A percentile compares a stretch with the other conserved stretches of the same genome.
Evolutionary conservation across 1,140 invertebrate species (phyloP).

Genomic region (Harlomillsia oculata): DNA sequence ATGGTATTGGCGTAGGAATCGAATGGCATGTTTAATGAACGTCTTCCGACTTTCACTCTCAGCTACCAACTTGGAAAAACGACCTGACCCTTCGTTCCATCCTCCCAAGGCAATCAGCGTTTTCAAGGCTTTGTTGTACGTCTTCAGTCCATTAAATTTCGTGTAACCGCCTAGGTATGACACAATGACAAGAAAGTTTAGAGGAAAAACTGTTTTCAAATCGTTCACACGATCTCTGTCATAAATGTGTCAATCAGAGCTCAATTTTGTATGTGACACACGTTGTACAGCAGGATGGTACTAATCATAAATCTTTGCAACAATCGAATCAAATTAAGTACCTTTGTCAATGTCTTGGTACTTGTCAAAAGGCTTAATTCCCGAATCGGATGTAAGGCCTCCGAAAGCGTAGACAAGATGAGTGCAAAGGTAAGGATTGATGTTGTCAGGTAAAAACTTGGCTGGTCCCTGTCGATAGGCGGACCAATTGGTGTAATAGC

Average conservation of each 20-base stretch:
- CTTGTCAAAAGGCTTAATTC: slow-evolving; percentile 82
- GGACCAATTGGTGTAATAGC: slow-evolving; percentile 92
- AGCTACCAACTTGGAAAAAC: slow-evolving; percentile 79
- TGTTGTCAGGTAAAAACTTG: slow-evolving; percentile 86
- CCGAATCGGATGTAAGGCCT: slow-evolving; percentile 80
- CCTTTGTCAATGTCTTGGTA: slow-evolving; percentile 93
- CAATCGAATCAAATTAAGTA: slow-evolving; percentile 42
- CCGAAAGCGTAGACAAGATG: slow-evolving; percentile 92
- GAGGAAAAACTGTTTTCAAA: not conserved
- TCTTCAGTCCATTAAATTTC: slow-evolving; percentile 87
- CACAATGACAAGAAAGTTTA: not conserved
- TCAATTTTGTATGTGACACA: no score
- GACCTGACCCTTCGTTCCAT: slow-evolving; percentile 86
- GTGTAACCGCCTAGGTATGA: slow-evolving; percentile 68
- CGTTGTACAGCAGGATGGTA: not conserved
- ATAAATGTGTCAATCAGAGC: not conserved
- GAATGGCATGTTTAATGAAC: slow-evolving; percentile 75
- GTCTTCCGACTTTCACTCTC: slow-evolving; percentile 60
- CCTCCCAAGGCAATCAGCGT: slow-evolving; percentile 88
- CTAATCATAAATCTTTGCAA: not conserved
- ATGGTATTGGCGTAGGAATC: slow-evolving; percentile 79
- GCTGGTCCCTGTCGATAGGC: slow-evolving; percentile 60
- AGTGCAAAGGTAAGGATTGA: slow-evolving; percentile 89
- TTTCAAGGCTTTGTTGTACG: slow-evolving; percentile 85
- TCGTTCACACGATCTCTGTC: not conserved